Evolutionary conservation across 2,113 vertebrate genomes (phyloP).

Genomic region (Cryptomyrus ogoouensis): DNA sequence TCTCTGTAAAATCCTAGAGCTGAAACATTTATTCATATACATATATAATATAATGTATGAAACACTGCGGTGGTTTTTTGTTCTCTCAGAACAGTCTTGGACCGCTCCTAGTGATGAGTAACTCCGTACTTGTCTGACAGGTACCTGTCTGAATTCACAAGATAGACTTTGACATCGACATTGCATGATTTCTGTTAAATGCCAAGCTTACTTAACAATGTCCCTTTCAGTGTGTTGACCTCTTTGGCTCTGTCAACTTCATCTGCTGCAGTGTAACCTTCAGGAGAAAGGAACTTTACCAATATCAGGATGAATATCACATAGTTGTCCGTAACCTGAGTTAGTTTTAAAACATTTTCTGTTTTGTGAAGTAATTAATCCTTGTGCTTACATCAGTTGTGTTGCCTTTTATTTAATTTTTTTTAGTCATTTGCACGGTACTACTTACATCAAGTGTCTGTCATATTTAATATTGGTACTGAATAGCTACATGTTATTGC

Average conservation of each 20-base stretch:
- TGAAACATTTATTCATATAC: not conserved
- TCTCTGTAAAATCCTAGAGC: not conserved
- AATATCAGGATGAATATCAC: not conserved
- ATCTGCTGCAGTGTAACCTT: not conserved
- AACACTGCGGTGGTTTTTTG: not conserved
- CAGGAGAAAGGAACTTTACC: not conserved
- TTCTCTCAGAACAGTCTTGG: not conserved
- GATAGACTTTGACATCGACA: not conserved
- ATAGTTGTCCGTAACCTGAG: not conserved
- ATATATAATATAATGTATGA: not conserved
- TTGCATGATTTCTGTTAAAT: conserved; percentile 3
- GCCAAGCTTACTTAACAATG: not conserved
- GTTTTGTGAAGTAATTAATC: not conserved
- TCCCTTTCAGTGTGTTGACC: not conserved
- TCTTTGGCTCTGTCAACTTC: not conserved
- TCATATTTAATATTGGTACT: conserved; percentile 21
- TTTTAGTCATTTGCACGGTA: not conserved
- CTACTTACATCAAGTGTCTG: not conserved
- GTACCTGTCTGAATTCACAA: not conserved
- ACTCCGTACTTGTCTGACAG: not conserved
- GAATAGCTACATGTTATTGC: not conserved
- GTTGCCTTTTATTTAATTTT: not conserved
- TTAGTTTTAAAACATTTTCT: not conserved
- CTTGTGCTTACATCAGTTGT: not conserved
- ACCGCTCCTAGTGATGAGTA: not conserved